Evolutionary conservation across 2,888 invertebrate species (phyloP).

Genomic region (Ellobium chinense): DNA sequence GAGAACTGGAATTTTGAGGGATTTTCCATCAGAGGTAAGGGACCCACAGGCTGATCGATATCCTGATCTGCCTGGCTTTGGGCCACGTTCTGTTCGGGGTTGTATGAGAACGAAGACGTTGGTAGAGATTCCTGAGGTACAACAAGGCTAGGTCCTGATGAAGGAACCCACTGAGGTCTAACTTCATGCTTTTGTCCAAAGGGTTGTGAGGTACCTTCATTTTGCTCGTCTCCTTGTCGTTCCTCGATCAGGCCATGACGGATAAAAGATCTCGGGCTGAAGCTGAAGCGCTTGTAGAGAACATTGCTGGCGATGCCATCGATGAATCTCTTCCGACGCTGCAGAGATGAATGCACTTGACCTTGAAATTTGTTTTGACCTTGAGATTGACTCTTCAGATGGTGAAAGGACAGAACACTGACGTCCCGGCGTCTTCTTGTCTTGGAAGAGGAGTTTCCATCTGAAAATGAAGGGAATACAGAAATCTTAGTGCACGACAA

Average conservation of each 20-base stretch:
- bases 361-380: neutral
- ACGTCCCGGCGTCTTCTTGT: neutral
- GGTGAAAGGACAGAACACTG: neutral
- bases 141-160: no score
- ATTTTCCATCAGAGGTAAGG: neutral
- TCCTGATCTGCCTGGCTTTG: neutral
- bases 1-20: neutral
- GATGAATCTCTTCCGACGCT: slow-evolving; percentile 10
- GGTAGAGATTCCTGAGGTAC: no score
- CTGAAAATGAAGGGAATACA: no score
- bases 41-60: neutral
- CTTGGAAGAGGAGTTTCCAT: no score
- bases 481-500: no score
- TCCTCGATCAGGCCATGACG: neutral
- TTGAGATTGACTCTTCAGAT: no score
- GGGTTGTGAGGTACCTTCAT: neutral
- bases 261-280: neutral
- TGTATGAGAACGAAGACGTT: neutral
- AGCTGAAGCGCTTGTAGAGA: slow-evolving; percentile 13
- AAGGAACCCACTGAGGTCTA: no score
- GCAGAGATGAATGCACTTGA: neutral
- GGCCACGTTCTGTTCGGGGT: neutral
- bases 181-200: neutral
- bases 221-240: neutral
- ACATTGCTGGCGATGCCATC: slow-evolving; percentile 13